Conservation (phyloP, 2,888 invertebrate species). For the Scotopteryx bipunctaria region DNA sequence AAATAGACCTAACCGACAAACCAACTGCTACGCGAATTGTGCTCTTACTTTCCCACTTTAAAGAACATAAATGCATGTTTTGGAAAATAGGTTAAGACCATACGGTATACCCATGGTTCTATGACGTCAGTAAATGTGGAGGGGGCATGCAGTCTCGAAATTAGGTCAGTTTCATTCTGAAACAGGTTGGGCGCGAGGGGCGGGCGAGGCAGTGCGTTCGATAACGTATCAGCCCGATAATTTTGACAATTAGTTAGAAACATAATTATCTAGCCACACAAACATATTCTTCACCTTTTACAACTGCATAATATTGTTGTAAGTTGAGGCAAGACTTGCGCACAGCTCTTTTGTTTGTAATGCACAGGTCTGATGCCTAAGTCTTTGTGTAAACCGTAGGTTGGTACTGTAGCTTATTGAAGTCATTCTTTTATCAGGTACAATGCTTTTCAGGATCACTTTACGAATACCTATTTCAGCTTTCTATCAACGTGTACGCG, state of each 20-base stretch:
- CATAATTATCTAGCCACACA: conserved; percentile 2
- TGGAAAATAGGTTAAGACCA: conserved; percentile 54
- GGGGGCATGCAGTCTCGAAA: conserved; percentile 77
- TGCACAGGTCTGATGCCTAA: too few relatives aligned
- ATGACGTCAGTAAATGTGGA: conserved; percentile 83
- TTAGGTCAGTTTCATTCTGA: conserved; percentile 87
- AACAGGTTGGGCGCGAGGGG: conserved; percentile 70
- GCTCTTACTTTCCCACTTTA: conserved; percentile 27
- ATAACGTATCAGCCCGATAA: conserved; percentile 54
- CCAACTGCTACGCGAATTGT: conserved; percentile 32
- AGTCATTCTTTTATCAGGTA: too few relatives aligned
- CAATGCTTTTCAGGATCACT: too few relatives aligned
- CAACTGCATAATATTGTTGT: too few relatives aligned
- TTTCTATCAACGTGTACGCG: too few relatives aligned
- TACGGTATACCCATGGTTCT: conserved; percentile 51
- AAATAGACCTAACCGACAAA: conserved; percentile 47
- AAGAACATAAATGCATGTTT: conserved; percentile 39
- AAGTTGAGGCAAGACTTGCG: too few relatives aligned
- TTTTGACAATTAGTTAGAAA: conserved; percentile 40
- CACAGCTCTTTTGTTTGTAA: too few relatives aligned
- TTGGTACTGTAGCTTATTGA: too few relatives aligned
- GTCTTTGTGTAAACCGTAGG: too few relatives aligned
- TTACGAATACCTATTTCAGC: too few relatives aligned
- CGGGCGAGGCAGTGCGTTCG: conserved; percentile 50
- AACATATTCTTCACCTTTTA: too few relatives aligned